phyloP scores from a whole-genome alignment of 2,797 vertebrate genomes.

The Sylvilagus floridanus region DNA sequence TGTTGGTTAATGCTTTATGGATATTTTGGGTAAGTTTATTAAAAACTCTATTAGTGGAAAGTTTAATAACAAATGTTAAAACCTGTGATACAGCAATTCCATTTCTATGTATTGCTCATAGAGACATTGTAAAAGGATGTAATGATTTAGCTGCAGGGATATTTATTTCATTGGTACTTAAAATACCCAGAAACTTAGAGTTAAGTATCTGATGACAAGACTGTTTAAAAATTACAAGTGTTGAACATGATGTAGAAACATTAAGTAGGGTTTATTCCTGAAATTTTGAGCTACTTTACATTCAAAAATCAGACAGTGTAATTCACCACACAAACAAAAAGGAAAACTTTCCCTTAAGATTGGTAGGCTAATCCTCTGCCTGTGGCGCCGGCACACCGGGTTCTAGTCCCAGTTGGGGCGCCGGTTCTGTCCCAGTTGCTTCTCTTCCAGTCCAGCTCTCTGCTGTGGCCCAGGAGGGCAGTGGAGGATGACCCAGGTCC shows the following conservation, averaged over 20 bases:
- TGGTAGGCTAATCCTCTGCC: neutral
- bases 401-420: too few relatives aligned
- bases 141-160: neutral
- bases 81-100: neutral
- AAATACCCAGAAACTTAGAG: neutral
- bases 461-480: too few relatives aligned
- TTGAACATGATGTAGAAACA: neutral
- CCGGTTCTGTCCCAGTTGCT: too few relatives aligned
- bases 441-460: too few relatives aligned
- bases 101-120: neutral
- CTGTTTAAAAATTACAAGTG: neutral
- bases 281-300: neutral
- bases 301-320: neutral
- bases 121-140: neutral
- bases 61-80: neutral
- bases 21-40: neutral
- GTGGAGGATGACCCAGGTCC: too few relatives aligned
- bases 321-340: neutral
- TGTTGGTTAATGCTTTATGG: neutral
- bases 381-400: too few relatives aligned
- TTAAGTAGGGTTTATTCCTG: neutral
- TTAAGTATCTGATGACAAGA: neutral
- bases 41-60: neutral
- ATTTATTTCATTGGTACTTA: neutral
- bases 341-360: too few relatives aligned